Conservation (phyloP, 2,113 vertebrate species). For the Athene cunicularia region DNA sequence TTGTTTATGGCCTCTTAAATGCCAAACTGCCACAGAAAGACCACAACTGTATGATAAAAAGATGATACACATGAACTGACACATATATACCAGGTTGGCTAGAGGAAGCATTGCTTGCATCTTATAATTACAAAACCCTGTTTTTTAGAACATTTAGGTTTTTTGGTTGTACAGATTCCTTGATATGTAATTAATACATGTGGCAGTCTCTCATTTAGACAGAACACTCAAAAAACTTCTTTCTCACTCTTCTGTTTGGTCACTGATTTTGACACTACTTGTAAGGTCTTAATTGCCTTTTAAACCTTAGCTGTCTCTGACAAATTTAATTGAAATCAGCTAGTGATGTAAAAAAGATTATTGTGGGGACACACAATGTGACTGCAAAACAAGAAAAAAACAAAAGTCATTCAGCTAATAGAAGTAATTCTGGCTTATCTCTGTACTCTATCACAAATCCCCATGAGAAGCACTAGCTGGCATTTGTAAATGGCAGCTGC, state of each 20-base stretch:
- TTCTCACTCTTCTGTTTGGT: background rate
- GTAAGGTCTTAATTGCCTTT: background rate
- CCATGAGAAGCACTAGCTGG: constrained; percentile 1
- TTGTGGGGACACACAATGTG: background rate
- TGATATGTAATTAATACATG: background rate
- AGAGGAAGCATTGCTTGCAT: background rate
- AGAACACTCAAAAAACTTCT: background rate
- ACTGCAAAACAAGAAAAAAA: background rate
- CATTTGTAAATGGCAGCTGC: constrained; percentile 61
- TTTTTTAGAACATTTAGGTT: background rate
- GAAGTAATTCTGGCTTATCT: constrained; percentile 7
- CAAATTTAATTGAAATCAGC: background rate
- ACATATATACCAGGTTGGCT: background rate
- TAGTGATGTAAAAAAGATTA: background rate
- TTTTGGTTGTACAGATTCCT: background rate
- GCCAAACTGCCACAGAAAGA: background rate
- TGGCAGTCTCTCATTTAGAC: background rate
- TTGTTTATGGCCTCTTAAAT: background rate
- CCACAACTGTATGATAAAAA: background rate
- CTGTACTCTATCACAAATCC: constrained; percentile 35
- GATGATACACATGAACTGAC: background rate
- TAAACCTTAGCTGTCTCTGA: background rate
- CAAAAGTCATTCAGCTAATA: background rate
- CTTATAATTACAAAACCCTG: background rate
- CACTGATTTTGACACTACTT: background rate